These are phyloP conservation scores for Phainopepla nitens DNA, from an alignment of 2,113 vertebrate species.

Conservation along the genomic window DNA sequence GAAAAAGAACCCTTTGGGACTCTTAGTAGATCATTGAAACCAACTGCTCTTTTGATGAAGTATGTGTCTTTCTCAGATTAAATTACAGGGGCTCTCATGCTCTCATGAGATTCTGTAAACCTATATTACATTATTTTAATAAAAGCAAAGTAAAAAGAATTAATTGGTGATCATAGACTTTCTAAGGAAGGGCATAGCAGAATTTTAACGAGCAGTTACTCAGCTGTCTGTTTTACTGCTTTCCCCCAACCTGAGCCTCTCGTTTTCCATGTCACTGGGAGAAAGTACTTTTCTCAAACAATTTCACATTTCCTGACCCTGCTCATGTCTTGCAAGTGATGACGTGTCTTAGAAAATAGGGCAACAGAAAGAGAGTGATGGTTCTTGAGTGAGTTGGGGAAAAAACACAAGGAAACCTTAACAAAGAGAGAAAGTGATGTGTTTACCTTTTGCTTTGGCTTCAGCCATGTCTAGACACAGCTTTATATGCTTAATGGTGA, in stretches of 20 bases:
- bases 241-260: background rate
- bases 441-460: slow-evolving; percentile 43
- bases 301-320: slow-evolving; percentile 47
- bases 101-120: slow-evolving; percentile 51
- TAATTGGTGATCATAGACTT: slow-evolving; percentile 18
- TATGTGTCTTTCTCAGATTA: slow-evolving; percentile 49
- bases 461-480: slow-evolving; percentile 23
- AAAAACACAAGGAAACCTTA: slow-evolving; percentile 36
- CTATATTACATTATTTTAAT: slow-evolving; percentile 27
- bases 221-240: background rate
- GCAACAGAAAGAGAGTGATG: slow-evolving; percentile 8
- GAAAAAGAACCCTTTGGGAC: slow-evolving; percentile 36
- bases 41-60: slow-evolving; percentile 54
- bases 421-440: slow-evolving; percentile 20
- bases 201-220: background rate
- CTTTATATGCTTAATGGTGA: background rate
- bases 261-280: background rate
- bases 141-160: slow-evolving; percentile 41
- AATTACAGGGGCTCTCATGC: slow-evolving; percentile 27
- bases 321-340: slow-evolving; percentile 43
- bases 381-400: slow-evolving; percentile 7
- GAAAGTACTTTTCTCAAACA: slow-evolving; percentile 35
- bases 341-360: slow-evolving; percentile 50
- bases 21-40: slow-evolving; percentile 47
- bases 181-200: background rate